Base-by-base conservation (phyloP, 2,888 invertebrate genomes). In the Unio delphinus region DNA sequence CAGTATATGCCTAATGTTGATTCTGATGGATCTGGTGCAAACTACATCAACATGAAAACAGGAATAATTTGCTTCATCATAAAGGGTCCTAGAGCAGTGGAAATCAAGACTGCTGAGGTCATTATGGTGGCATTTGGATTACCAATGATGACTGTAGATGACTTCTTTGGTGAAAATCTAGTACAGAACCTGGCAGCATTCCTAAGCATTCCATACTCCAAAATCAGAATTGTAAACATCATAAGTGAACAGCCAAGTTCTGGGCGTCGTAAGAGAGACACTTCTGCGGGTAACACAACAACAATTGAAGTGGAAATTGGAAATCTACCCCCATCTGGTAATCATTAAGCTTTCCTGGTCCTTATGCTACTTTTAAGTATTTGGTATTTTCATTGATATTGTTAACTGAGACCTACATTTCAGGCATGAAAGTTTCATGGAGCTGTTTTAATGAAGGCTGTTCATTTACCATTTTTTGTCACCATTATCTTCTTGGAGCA, bases 81-180 rank as follows among this genome's bases (percentile, higher is more conserved):
- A 20, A 75, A 76, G 30, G 88, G 88, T 15, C 34, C 67, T 0
- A 64, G 69, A 4, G 72, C 75, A 5, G 74, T 86, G 15, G 80
- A 82, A 20, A 79, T 87, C 45, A 67, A 62, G 8, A 74, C 75
- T 0, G 66, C 68, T 4, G 74, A 79, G 1, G 76, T 82, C 4
- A 67, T 86, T 8, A 76, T 88, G 8, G 78, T 84, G 26, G 75
- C 80, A 23, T 80, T 83, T 66, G 69, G 74, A 3, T 62, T 80
- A 11, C 81, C 83, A 17, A 79, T 81, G 6, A 62, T 89, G 73
- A 83, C 83, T 1, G 83, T 85, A 0, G 84, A 83, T 45, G 83
- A 88, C 15, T 88, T 89, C 78, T 89, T 83, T 71, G 87, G 87
- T 0, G 81, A 80, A 11, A 82, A 83, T 55, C 66, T 88, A 17